Percentiles rank a stretch among this genome's conserved stretches.
These are phyloP conservation scores for Micromys minutus DNA, from an alignment of 2,113 vertebrate species.

Conservation along the genomic window DNA sequence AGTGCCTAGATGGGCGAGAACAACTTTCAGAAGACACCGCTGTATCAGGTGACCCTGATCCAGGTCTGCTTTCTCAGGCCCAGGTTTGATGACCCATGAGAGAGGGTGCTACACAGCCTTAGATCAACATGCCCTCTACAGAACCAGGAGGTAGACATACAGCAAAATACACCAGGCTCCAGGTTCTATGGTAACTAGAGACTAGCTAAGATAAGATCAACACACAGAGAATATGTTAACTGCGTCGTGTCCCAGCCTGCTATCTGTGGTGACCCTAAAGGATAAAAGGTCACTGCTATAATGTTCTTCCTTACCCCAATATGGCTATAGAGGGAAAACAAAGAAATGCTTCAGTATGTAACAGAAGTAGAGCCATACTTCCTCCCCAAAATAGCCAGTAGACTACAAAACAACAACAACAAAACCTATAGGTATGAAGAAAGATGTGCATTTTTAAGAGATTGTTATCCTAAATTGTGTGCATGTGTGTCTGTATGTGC, in stretches of 20 bases:
- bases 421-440: background rate
- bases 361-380: background rate
- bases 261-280: background rate
- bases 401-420: background rate
- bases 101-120: background rate
- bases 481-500: background rate
- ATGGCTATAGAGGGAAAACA: background rate
- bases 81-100: background rate
- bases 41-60: background rate
- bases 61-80: background rate
- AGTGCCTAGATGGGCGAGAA: background rate
- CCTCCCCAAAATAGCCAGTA: background rate
- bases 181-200: background rate
- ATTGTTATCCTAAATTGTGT: background rate
- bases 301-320: background rate
- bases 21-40: background rate
- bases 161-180: background rate
- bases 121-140: background rate
- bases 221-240: background rate
- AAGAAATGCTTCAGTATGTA: background rate
- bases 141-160: background rate
- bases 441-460: background rate
- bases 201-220: background rate
- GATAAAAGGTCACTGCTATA: background rate
- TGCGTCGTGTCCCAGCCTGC: too few species aligned